Evolutionary conservation across 2,888 invertebrate genomes (phyloP), one percentile per base, ranked within the genome.

Genomic region (Diaprepes abbreviatus): DNA sequence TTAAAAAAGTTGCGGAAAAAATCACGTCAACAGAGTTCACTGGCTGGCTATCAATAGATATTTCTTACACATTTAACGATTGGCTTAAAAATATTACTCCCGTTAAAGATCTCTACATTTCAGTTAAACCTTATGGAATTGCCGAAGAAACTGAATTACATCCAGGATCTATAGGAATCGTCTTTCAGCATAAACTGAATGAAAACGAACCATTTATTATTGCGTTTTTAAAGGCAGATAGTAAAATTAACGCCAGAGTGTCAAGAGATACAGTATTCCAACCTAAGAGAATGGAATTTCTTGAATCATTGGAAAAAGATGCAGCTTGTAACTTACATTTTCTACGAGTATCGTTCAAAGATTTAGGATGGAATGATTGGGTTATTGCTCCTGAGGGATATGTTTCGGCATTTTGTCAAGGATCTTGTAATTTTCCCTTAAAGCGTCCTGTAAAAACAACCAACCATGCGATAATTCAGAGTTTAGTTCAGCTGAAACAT

Each of bases 351-450:
- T 93, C 92, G 83, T 96, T 96, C 86, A 91, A 92, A 81, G 92
- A 93, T 79, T 88, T 96, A 58, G 95, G 95, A 77, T 96, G 96
- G 96, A 94, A 95, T 85, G 94, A 96, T 86, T 96, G 95, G 95
- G 95, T 96, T 81, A 93, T 95, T 54, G 81, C 80, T 9, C 81
- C 81, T 2, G 78, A 78, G 43, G 79, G 76, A 70, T 78, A 70
- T 21, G 45, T 48, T 3, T 36, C 72, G 4, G 52, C 58, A 24
- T 63, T 68, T 40, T 72, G 72, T 43, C 33, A 45, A 12, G 71
- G 71, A 16, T n/a, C 21, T 1, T 73, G 73, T 38, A 55, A 59
- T 4, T 73, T 70, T 40, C 70, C 73, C 0, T 10, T 73, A 9
- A 67, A 64, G 14, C 12, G 10, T 31, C 69, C 69, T 5, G 17